Evolutionary conservation across 2,888 invertebrate species (phyloP).

Genomic region (Oxystoma pomonae): DNA sequence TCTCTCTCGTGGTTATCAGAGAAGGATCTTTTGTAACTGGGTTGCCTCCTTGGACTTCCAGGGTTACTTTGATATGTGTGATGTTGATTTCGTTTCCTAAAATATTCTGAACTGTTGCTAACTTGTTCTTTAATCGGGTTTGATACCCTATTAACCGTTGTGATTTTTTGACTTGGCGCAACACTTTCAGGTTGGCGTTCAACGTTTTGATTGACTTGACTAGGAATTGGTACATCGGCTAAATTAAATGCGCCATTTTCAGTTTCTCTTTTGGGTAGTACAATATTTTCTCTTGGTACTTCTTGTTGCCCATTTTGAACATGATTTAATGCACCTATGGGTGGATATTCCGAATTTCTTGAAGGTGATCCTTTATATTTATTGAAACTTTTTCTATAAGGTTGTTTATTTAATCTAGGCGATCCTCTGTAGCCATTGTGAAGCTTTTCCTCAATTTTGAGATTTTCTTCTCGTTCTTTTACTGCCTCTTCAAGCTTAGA

Average conservation of each 20-base stretch:
- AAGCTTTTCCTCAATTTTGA: slow-evolving; percentile 15
- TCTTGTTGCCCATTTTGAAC: neutral
- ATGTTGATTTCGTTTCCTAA: slow-evolving; percentile 21
- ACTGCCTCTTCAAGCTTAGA: slow-evolving; percentile 47
- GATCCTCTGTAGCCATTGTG: slow-evolving; percentile 7
- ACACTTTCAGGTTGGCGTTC: neutral
- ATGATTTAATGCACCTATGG: neutral
- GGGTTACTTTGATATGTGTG: slow-evolving; percentile 6
- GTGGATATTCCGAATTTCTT: neutral
- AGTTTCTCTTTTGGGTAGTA: neutral
- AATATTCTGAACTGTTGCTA: slow-evolving; percentile 22
- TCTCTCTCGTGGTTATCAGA: neutral
- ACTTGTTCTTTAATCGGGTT: neutral
- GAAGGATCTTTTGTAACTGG: slow-evolving; percentile 4
- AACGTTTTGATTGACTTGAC: neutral
- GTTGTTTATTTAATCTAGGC: slow-evolving; percentile 22
- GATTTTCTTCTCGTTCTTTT: slow-evolving; percentile 37
- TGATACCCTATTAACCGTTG: neutral
- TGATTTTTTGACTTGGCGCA: neutral
- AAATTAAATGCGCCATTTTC: neutral
- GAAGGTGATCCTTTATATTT: slow-evolving; percentile 13
- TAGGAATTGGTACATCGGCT: neutral
- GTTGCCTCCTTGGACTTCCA: slow-evolving; percentile 21
- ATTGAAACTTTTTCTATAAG: slow-evolving; percentile 27
- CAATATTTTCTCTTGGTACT: neutral